Conservation (phyloP, 2,113 vertebrate genomes). For the Lanius ludovicianus region DNA sequence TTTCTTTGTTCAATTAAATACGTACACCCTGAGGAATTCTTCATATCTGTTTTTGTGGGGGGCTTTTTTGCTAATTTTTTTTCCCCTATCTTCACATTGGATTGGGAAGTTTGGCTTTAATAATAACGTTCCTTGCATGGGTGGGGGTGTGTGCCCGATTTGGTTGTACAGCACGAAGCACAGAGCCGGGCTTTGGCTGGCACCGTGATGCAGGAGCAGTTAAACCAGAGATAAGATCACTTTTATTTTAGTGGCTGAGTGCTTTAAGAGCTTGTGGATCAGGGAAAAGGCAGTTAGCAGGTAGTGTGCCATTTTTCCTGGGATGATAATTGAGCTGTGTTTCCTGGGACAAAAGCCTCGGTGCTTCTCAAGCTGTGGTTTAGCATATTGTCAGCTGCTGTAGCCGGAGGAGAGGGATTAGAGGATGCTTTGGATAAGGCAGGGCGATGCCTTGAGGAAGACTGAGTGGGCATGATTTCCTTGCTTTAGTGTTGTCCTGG, state of each 20-base stretch:
- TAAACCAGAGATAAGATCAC: not conserved
- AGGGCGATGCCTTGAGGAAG: not conserved
- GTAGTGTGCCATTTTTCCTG: not conserved
- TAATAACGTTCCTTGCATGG: not conserved
- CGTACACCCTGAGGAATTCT: fast-evolving
- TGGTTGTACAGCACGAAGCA: not conserved
- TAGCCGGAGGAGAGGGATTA: not conserved
- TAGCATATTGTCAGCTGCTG: not conserved
- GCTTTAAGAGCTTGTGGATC: not conserved
- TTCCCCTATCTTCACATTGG: not conserved
- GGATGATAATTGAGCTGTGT: not conserved
- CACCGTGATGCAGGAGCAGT: not conserved
- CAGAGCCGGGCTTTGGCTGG: not conserved
- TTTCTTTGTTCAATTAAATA: not conserved
- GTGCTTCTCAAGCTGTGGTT: not conserved
- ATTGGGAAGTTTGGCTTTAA: not conserved
- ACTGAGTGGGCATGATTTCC: not conserved
- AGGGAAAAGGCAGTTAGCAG: not conserved
- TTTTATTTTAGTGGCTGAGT: not conserved
- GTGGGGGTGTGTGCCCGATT: too few relatives aligned
- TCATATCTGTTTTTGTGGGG: not conserved
- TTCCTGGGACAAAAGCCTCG: not conserved
- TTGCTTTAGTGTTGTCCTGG: not conserved
- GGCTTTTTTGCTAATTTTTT: not conserved
- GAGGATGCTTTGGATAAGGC: not conserved